These are phyloP conservation scores for Saccopteryx leptura DNA, from an alignment of 2,113 vertebrate genomes.

Conservation along the genomic window DNA sequence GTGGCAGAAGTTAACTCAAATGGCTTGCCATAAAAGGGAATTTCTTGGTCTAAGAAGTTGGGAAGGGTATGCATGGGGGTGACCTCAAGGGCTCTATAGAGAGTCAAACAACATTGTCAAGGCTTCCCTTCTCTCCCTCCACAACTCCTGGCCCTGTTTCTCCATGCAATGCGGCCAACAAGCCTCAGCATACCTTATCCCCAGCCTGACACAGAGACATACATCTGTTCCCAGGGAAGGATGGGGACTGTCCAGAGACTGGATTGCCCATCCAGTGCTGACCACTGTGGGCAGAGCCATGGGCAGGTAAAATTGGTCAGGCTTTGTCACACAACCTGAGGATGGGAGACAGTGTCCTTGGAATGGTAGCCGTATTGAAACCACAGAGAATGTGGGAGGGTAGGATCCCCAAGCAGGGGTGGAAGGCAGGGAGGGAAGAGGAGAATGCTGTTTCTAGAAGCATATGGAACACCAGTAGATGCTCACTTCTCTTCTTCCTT, in stretches of 20 bases:
- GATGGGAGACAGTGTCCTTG: neutral
- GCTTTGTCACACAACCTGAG: neutral
- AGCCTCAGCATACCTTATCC: neutral
- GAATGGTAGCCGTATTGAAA: neutral
- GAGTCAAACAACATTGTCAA: neutral
- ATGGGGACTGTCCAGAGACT: neutral
- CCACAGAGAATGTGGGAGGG: neutral
- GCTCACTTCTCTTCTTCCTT: slow-evolving; percentile 1
- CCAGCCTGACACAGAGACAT: neutral
- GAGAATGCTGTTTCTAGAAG: slow-evolving; percentile 28
- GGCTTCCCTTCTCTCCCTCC: neutral
- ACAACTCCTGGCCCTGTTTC: neutral
- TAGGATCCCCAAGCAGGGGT: neutral
- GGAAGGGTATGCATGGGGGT: slow-evolving; percentile 1
- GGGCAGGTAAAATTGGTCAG: neutral
- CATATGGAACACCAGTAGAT: neutral
- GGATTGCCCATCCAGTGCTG: neutral
- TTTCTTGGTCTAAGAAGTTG: slow-evolving; percentile 53
- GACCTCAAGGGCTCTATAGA: slow-evolving; percentile 50
- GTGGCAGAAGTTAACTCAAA: slow-evolving; percentile 65
- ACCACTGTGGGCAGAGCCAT: neutral
- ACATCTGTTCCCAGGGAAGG: neutral
- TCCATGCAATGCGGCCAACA: neutral
- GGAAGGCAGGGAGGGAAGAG: too few species aligned
- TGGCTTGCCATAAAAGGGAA: slow-evolving; percentile 58